Conservation (phyloP, 2,797 vertebrate genomes). For the Parambassis ranga region DNA sequence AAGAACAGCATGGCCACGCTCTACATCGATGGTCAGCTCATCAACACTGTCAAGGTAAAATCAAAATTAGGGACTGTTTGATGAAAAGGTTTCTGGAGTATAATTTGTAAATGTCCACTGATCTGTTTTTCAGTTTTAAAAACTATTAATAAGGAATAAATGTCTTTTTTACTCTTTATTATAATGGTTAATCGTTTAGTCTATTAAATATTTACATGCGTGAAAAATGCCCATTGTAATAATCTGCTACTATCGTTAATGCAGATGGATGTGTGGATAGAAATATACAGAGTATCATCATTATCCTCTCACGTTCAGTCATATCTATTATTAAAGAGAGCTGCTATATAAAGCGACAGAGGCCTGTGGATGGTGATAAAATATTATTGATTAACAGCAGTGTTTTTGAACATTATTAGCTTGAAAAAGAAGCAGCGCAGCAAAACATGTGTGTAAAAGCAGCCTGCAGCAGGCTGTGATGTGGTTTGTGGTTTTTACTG, state of each 20-base stretch:
- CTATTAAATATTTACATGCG: too few species aligned
- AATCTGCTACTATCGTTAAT: neutral
- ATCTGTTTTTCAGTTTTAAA: too few species aligned
- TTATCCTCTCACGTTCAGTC: neutral
- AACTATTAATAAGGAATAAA: too few species aligned
- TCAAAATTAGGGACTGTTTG: constrained; percentile 38
- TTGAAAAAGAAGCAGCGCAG: neutral
- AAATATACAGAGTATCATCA: neutral
- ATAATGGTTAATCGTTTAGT: too few species aligned
- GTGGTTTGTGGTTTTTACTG: constrained; percentile 45
- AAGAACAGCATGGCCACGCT: constrained; percentile 97
- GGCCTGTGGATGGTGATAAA: neutral
- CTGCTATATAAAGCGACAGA: neutral
- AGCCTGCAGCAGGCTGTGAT: neutral
- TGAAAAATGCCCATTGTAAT: neutral
- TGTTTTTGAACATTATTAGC: neutral
- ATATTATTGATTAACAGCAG: neutral
- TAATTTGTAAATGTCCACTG: too few species aligned
- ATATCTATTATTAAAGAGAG: neutral
- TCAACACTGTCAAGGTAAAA: constrained; percentile 93
- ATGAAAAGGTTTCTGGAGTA: too few species aligned
- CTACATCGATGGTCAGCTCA: constrained; percentile 92
- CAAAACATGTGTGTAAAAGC: neutral
- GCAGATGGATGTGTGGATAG: neutral
- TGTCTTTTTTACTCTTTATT: too few species aligned